These are phyloP conservation scores for Apus apus DNA, from an alignment of 2,113 vertebrate species.

Conservation along the genomic window DNA sequence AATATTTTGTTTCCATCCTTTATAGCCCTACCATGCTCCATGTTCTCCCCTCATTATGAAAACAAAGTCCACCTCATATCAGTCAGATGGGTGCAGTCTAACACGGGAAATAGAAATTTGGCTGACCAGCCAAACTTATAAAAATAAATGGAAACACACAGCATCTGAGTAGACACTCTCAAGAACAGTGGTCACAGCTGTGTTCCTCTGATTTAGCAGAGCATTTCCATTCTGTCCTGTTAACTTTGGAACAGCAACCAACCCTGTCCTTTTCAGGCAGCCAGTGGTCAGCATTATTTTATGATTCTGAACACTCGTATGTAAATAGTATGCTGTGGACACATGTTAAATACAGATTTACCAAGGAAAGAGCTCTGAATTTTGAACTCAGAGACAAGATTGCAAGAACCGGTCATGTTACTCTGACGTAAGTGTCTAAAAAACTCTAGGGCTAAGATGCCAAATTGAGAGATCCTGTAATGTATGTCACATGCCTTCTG, in stretches of 20 bases:
- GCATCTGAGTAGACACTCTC: background rate
- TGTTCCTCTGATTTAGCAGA: background rate
- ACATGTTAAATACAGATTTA: background rate
- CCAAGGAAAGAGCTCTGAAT: background rate
- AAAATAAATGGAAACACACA: background rate
- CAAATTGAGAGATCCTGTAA: rapidly evolving
- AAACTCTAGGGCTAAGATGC: background rate
- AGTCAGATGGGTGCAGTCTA: background rate
- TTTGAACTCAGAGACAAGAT: background rate
- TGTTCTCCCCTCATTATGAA: background rate
- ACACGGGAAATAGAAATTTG: background rate
- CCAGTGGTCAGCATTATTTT: background rate
- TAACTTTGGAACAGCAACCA: background rate
- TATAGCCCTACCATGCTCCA: background rate
- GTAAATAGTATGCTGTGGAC: background rate
- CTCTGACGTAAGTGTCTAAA: background rate
- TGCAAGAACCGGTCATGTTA: background rate
- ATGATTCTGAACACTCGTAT: background rate
- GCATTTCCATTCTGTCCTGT: background rate
- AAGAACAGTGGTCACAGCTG: background rate
- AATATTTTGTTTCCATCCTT: background rate
- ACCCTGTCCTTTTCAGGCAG: background rate
- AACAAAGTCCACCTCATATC: background rate
- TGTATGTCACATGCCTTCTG: background rate
- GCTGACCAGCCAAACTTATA: background rate